Evolutionary conservation across 1,140 invertebrate genomes (phyloP).

Genomic region (Anastrepha ludens): DNA sequence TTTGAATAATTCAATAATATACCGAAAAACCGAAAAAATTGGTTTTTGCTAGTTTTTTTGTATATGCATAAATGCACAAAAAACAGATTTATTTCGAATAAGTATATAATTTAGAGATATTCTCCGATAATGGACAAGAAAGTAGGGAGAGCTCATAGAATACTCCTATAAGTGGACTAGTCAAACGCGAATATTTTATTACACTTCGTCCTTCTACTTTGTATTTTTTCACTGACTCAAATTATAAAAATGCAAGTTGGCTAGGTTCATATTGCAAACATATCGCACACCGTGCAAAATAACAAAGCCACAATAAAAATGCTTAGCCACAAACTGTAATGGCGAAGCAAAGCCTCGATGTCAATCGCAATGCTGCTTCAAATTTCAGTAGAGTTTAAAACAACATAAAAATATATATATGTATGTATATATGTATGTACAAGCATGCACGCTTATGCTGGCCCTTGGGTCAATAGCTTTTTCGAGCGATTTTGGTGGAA

Average conservation of each 20-base stretch:
- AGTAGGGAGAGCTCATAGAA: too few relatives aligned
- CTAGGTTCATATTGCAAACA: slow-evolving; percentile 20
- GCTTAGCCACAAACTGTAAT: neutral
- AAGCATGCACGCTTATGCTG: neutral
- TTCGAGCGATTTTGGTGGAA: neutral
- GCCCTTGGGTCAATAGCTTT: neutral
- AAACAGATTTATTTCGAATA: too few relatives aligned
- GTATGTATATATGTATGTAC: neutral
- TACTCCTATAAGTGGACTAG: neutral
- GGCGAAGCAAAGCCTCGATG: neutral
- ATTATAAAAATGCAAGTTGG: slow-evolving; percentile 26
- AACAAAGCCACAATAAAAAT: slow-evolving; percentile 14
- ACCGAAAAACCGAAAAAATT: too few relatives aligned
- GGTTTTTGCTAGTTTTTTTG: too few relatives aligned
- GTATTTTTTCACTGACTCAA: slow-evolving; percentile 1
- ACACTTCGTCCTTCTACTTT: neutral
- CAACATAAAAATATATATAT: neutral
- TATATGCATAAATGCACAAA: too few relatives aligned
- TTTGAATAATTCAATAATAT: too few relatives aligned
- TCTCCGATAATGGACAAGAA: too few relatives aligned
- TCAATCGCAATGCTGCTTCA: neutral
- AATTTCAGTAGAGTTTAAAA: neutral
- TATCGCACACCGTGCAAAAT: slow-evolving; percentile 32
- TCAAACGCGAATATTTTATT: neutral
- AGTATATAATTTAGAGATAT: too few relatives aligned